These are phyloP conservation scores for Lithophane socia DNA, from an alignment of 2,888 invertebrate genomes.

Conservation along the genomic window DNA sequence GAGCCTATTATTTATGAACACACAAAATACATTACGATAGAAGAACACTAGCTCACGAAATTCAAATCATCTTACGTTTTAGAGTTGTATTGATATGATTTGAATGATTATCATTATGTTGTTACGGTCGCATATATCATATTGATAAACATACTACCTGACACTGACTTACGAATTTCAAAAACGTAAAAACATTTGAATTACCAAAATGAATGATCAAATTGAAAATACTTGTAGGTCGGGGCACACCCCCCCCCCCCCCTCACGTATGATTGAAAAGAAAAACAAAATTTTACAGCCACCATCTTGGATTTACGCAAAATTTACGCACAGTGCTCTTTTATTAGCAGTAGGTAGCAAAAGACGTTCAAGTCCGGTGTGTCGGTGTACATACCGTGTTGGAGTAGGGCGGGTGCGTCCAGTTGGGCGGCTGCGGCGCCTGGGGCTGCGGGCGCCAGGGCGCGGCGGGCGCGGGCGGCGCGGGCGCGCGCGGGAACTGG, in stretches of 20 bases:
- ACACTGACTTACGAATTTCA: background rate
- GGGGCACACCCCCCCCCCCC: no score
- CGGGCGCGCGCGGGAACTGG: slow-evolving; percentile 80
- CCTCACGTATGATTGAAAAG: no score
- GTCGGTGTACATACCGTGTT: slow-evolving; percentile 41
- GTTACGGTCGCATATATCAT: background rate
- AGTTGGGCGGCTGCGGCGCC: slow-evolving; percentile 78
- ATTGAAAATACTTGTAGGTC: background rate
- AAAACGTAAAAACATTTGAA: background rate
- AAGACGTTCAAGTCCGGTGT: background rate
- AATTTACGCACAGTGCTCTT: background rate
- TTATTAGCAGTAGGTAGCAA: background rate
- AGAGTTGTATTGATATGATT: background rate
- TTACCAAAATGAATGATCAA: background rate
- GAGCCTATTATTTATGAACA: background rate
- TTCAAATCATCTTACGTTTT: background rate
- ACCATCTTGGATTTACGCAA: no score
- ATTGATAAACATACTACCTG: background rate
- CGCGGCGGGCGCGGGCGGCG: slow-evolving; percentile 78
- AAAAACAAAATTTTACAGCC: no score
- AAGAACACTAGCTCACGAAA: background rate
- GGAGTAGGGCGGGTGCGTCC: slow-evolving; percentile 83
- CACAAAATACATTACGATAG: background rate
- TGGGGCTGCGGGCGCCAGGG: slow-evolving; percentile 79
- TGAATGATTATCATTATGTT: background rate